These are phyloP conservation scores for Ectropis grisescens DNA, from an alignment of 1,140 invertebrate genomes.

Conservation along the genomic window DNA sequence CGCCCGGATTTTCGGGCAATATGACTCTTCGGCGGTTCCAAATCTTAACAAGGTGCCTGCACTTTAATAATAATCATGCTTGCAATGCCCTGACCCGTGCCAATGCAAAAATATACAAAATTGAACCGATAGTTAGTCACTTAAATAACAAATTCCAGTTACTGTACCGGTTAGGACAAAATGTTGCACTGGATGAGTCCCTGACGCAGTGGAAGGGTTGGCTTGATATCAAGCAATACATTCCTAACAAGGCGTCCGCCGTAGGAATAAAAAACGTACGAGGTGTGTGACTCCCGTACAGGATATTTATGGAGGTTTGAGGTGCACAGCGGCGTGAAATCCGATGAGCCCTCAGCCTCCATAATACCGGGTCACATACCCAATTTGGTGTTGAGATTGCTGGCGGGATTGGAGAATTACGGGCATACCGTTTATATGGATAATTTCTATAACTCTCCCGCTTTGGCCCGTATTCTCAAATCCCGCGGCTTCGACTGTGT, in stretches of 20 bases:
- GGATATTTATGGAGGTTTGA: constrained; percentile 16
- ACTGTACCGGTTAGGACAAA: constrained; percentile 12
- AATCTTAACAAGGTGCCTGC: constrained; percentile 10
- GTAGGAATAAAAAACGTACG: constrained; percentile 18
- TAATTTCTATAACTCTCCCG: constrained; percentile 15
- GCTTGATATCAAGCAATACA: constrained; percentile 10
- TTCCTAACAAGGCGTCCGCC: constrained; percentile 11
- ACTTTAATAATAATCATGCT: constrained; percentile 9
- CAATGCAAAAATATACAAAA: constrained; percentile 17
- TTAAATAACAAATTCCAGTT: constrained; percentile 14
- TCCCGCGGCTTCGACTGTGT: constrained; percentile 7
- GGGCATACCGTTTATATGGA: constrained; percentile 11
- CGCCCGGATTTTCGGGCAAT: constrained; percentile 8
- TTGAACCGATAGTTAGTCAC: constrained; percentile 15
- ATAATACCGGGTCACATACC: neutral
- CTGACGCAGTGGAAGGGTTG: constrained; percentile 13
- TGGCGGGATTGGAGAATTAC: constrained; percentile 1
- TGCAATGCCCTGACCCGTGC: constrained; percentile 4
- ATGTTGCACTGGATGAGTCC: constrained; percentile 17
- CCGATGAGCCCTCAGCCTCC: neutral
- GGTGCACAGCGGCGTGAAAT: constrained; percentile 1
- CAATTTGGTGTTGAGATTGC: neutral
- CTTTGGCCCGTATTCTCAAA: constrained; percentile 9
- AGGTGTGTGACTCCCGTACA: constrained; percentile 16
- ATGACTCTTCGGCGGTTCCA: constrained; percentile 5